phyloP scores from a whole-genome alignment of 1,140 invertebrate species.

The Drosophila tani region DNA sequence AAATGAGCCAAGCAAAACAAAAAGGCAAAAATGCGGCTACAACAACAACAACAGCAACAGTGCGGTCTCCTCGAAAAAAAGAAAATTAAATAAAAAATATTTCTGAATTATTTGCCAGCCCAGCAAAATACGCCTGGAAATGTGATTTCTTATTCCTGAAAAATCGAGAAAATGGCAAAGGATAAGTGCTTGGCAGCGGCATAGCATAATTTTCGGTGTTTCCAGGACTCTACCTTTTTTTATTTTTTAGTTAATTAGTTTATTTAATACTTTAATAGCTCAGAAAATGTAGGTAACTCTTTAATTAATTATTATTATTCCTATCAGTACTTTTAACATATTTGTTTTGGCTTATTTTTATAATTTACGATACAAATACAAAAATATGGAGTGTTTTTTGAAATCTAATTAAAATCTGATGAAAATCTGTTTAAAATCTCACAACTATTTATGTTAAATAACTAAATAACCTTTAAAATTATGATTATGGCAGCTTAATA shows the following conservation, averaged over 20 bases:
- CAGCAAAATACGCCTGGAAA: constrained; percentile 57
- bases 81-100: constrained; percentile 17
- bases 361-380: neutral
- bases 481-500: no score
- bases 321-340: neutral
- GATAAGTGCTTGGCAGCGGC: constrained; percentile 16
- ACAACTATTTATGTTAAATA: no score
- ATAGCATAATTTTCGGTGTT: constrained; percentile 53
- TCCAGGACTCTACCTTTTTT: constrained; percentile 3
- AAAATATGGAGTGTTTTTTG: no score
- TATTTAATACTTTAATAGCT: constrained; percentile 30
- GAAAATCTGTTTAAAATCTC: no score
- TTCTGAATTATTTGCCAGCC: constrained; percentile 27
- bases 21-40: constrained; percentile 73
- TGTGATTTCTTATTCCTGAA: constrained; percentile 7
- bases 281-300: neutral
- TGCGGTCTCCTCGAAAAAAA: constrained; percentile 19
- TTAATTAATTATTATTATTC: neutral
- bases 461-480: no score
- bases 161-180: neutral
- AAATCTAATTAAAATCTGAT: no score
- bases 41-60: constrained; percentile 49
- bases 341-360: no score
- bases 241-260: constrained; percentile 26
- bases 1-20: constrained; percentile 80